phyloP scores from a whole-genome alignment of 2,888 invertebrate species.

The Noctua janthina region DNA sequence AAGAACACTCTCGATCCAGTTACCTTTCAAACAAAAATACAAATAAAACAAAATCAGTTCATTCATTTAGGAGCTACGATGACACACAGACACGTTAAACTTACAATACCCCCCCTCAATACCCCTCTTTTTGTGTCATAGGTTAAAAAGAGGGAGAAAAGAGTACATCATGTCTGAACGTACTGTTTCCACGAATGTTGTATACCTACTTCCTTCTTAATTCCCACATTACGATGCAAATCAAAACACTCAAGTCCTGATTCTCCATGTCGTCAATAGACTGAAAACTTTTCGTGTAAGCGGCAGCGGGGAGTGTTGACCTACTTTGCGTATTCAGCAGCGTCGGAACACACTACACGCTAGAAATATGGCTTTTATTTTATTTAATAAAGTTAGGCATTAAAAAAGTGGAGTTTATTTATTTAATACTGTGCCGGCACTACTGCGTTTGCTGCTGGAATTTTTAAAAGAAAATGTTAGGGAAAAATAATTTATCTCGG shows the following conservation, averaged over 20 bases:
- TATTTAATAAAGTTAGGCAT: constrained; percentile 52
- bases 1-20: not conserved
- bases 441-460: not conserved
- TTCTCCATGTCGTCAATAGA: constrained; percentile 56
- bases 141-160: not conserved
- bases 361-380: constrained; percentile 54
- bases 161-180: not conserved
- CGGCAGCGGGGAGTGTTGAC: constrained; percentile 54
- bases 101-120: not conserved
- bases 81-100: not conserved
- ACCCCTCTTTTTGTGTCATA: not conserved
- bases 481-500: not conserved
- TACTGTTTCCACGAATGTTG: not conserved
- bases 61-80: not conserved
- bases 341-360: constrained; percentile 54
- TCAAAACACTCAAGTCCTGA: constrained; percentile 49
- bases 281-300: constrained; percentile 64
- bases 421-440: constrained; percentile 24
- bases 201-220: constrained; percentile 15
- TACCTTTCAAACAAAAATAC: not conserved
- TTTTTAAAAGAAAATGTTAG: constrained; percentile 21
- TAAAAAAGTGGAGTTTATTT: constrained; percentile 45
- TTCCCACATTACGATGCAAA: constrained; percentile 53
- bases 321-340: constrained; percentile 48
- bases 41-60: not conserved